Evolutionary conservation across 2,113 vertebrate species (phyloP), one percentile per base, ranked within the genome.

Genomic region (Corydoras maculifer): DNA sequence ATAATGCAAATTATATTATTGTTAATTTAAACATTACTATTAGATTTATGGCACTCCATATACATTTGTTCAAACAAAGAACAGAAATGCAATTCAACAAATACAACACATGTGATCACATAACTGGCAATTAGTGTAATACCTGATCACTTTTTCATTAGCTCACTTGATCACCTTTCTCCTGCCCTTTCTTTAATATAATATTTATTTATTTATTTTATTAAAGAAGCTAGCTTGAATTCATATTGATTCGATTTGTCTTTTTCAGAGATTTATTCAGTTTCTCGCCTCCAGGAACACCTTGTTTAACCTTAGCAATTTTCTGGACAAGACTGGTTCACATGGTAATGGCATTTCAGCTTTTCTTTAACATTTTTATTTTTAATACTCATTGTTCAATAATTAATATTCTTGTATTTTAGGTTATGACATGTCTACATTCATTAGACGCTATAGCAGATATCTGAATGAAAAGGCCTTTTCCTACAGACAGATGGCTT

Each of bases 401-500:
- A 8, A 11, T 2, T 58, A 6, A 1, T 25, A 32, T 51, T 11
- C 54, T 50, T 63, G n/a, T 67, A 4, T 79, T 79, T 73, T 82
- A 99, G 95, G 96, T 73, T 97, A 96, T 74, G 95, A 98, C 85
- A 98, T 97, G 96, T 99, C 97, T 79, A 98, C 97, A 0, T 99
- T 99, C 87, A 99, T 99, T 86, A 93, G 96, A 74, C 90, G 97
- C 65, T 99, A 98, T 87, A 94, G 95, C 84, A 92, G 95, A 31
- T 98, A 99, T 79, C 89, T 99, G 86, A 99, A 99, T 77, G 95
- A 98, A 86, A 99, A 99, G 82, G 94, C 97, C 61, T 97, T 99
- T 80, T 94, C 96, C 53, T 99, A 98, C 87, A 93, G 97, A 89
- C 97, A 99, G 88, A 96, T 98, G 91, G 91, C 95, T 78, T 99